Evolutionary conservation across 2,797 vertebrate genomes (phyloP), one percentile per base, ranked within the genome.

Genomic region (Acanthurus lineatus): DNA sequence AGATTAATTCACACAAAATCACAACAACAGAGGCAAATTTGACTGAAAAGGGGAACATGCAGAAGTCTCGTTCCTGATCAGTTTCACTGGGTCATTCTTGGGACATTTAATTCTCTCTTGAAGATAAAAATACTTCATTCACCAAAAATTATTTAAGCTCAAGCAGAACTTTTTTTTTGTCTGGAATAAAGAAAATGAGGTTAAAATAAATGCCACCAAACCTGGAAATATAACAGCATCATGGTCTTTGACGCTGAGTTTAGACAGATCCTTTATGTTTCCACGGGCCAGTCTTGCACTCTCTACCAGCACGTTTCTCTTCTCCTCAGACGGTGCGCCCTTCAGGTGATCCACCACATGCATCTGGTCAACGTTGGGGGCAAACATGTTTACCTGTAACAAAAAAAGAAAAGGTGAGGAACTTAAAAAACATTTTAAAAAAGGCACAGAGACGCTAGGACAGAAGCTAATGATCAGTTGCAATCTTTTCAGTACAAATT

Each of bases 341-440:
- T 96, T 96, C 62, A 96, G 79, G 81, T 97, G 96, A 85, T 96
- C 89, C 48, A 97, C 78, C 48, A 96, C 94, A 53, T 97, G 95
- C 93, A 96, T 97, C 93, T 98, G 97, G 25, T 97, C 92, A 2
- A 94, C 88, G 89, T 95, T 93, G n/a, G 96, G 96, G 10, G 96
- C 96, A 83, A 96, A 96, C 92, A 96, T 96, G 87, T 95, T 96
- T 9, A 96, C 96, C 96, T 97, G 89, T 19, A 65, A 60, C 10
- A 0, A 6, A 67, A 5, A 42, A 47, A 52, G n/a, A 3, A 70
- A 48, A 72, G 1, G 22, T 10, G 19, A 61, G 5, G 51, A 40
- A 19, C 3, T 17, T 52, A 60, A 15, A 51, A 9, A 12, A 20
- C 1, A 51, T 9, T 1, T 51, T 19, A 40, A 59, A 48, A 35